Percentiles rank a stretch among this genome's conserved stretches.
phyloP scores from a whole-genome alignment of 2,113 vertebrate genomes.

The Platichthys flesus region DNA sequence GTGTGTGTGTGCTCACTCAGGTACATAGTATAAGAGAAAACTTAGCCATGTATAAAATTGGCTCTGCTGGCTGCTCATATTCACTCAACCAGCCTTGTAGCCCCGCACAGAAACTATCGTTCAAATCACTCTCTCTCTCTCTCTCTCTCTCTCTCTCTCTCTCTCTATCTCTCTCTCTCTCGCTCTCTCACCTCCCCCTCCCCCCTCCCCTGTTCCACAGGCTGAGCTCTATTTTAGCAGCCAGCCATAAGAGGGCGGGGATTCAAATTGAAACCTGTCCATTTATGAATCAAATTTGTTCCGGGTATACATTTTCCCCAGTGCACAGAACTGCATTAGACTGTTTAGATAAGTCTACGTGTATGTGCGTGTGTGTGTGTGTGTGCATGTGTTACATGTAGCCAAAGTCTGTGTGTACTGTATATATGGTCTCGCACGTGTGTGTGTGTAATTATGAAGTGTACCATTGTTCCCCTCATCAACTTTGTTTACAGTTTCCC shows the following conservation, averaged over 20 bases:
- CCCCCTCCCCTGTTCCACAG: slow-evolving; percentile 55
- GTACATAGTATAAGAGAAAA: slow-evolving; percentile 70
- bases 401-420: slow-evolving; percentile 1
- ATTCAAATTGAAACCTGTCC: slow-evolving; percentile 80
- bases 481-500: slow-evolving; percentile 57
- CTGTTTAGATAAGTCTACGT: slow-evolving; percentile 62
- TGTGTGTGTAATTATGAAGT: slow-evolving; percentile 50
- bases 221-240: slow-evolving; percentile 75
- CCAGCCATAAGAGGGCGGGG: slow-evolving; percentile 59
- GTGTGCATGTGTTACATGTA: slow-evolving; percentile 23
- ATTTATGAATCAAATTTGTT: slow-evolving; percentile 84
- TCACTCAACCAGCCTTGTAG: slow-evolving; percentile 66
- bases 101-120: slow-evolving; percentile 62
- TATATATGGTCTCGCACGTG: slow-evolving; percentile 16
- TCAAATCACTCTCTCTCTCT: slow-evolving; percentile 52
- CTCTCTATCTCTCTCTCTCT: slow-evolving; percentile 7
- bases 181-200: background rate
- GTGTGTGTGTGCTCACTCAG: no score
- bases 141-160: slow-evolving; percentile 6
- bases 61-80: slow-evolving; percentile 67
- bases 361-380: slow-evolving; percentile 25
- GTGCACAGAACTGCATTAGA: slow-evolving; percentile 48
- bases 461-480: slow-evolving; percentile 69
- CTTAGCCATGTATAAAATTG: slow-evolving; percentile 79
- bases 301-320: slow-evolving; percentile 75